Evolutionary conservation across 2,113 vertebrate genomes (phyloP), one percentile per base, ranked within the genome.

Genomic region (Ciconia stormi): DNA sequence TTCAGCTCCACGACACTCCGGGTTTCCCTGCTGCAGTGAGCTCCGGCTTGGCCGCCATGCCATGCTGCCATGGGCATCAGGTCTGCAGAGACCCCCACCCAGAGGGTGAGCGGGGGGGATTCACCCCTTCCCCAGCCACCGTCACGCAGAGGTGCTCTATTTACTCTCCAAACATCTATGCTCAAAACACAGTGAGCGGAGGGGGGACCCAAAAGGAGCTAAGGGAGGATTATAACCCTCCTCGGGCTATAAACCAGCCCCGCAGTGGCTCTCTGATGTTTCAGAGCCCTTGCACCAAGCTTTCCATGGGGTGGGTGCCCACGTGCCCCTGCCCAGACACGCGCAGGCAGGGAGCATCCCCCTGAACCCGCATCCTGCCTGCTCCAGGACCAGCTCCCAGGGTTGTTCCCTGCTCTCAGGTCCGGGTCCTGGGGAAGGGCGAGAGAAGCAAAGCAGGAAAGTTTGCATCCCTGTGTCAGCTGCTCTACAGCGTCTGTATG

Each of bases 11-110:
- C 0, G 1, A 40, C 2, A 17, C 26, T 61, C 34, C 22, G 10
- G 74, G 80, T 81, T 85, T 38, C 55, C 50, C 32, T 0, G 20
- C 22, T 34, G 81, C 62, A 76, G 69, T 0, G 3, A 88, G 90
- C 89, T 63, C 73, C 1, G 2, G 46, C 47, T 90, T 0, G 0
- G 62, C 20, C 23, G 18, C n/a, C 3, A 2, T 2, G 1, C 36
- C 2, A 4, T 18, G 38, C 27, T 73, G 81, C 58, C 62, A 46
- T 2, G 8, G 77, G 40, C 55, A 87, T 14, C 19, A 9, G 66
- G 40, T 82, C 80, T 77, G 67, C 87, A 89, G 61, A 90, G 89
- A 93, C 23, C 36, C 81, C 27, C 0, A 5, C 40, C 52, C 53
- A 61, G 53, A 72, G n/a, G 25, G 71, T 14, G 11, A 66, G 74